Conservation (phyloP, 2,888 invertebrate genomes). For the Hydropsyche betteni region DNA sequence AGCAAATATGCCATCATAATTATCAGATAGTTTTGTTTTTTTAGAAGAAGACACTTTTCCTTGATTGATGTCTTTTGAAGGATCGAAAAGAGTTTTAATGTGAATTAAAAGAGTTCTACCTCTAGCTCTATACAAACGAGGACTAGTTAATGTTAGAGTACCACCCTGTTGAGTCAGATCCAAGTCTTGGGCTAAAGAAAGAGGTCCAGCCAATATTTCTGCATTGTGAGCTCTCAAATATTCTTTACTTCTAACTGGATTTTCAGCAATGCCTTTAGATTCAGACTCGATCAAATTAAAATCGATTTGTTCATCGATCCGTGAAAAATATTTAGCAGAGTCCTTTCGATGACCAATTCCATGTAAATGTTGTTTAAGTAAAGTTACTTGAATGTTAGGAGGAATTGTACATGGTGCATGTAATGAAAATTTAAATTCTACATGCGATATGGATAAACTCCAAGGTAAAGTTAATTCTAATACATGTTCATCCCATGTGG, state of each 20-base stretch:
- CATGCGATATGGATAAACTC: slow-evolving; percentile 83
- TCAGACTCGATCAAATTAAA: slow-evolving; percentile 51
- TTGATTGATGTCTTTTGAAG: slow-evolving; percentile 67
- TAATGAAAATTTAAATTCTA: slow-evolving; percentile 86
- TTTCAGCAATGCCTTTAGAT: slow-evolving; percentile 62
- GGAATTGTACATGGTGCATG: slow-evolving; percentile 79
- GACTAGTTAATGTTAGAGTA: slow-evolving; percentile 85
- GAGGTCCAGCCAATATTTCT: slow-evolving; percentile 89
- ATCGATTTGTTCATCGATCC: slow-evolving; percentile 58
- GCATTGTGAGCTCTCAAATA: slow-evolving; percentile 89
- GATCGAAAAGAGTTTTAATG: slow-evolving; percentile 76
- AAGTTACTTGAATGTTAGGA: slow-evolving; percentile 81
- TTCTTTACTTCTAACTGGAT: slow-evolving; percentile 81
- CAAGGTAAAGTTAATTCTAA: slow-evolving; percentile 88
- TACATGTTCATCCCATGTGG: slow-evolving; percentile 93
- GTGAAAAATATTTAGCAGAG: slow-evolving; percentile 61
- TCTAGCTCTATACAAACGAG: slow-evolving; percentile 80
- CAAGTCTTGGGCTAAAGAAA: slow-evolving; percentile 81
- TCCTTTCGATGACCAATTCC: slow-evolving; percentile 67
- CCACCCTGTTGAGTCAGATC: slow-evolving; percentile 88
- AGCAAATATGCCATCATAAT: slow-evolving; percentile 43
- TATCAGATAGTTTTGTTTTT: slow-evolving; percentile 57
- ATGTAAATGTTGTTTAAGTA: slow-evolving; percentile 69
- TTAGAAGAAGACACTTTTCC: slow-evolving; percentile 56
- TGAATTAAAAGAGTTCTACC: slow-evolving; percentile 83